These are phyloP conservation scores for Campopleginae sp. DNA, from an alignment of 2,888 invertebrate species.

Conservation along the genomic window DNA sequence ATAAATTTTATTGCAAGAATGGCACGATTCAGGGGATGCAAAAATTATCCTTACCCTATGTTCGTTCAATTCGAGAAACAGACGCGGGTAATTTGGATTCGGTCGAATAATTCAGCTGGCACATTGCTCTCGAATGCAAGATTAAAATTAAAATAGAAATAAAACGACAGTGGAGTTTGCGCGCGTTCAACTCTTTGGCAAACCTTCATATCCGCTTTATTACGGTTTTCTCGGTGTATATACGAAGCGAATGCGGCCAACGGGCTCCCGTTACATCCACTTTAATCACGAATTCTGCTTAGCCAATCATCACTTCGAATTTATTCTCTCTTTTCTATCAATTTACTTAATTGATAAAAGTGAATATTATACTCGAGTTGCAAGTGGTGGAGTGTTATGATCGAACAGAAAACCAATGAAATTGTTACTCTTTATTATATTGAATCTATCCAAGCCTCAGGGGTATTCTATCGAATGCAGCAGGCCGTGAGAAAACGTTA, in stretches of 20 bases:
- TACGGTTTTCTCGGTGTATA: constrained; percentile 8
- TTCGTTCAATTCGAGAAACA: constrained; percentile 33
- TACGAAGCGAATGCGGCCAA: not conserved
- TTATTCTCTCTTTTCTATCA: not conserved
- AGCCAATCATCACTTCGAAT: not conserved
- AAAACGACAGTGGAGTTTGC: constrained; percentile 13
- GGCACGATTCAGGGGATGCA: constrained; percentile 16
- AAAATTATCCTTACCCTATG: constrained; percentile 11
- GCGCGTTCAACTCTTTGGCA: constrained; percentile 16
- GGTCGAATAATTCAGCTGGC: constrained; percentile 45
- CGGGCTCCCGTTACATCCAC: constrained; percentile 8
- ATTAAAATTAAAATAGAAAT: constrained; percentile 17
- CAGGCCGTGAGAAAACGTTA: not conserved
- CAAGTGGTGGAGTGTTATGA: not conserved
- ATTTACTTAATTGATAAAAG: constrained; percentile 9
- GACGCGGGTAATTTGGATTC: constrained; percentile 22
- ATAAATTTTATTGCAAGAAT: constrained; percentile 20
- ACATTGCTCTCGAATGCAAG: constrained; percentile 2
- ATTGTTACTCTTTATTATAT: constrained; percentile 13
- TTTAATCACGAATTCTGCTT: constrained; percentile 35
- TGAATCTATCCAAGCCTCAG: not conserved
- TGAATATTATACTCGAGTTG: not conserved
- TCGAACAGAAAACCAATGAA: not conserved
- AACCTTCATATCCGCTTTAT: constrained; percentile 24
- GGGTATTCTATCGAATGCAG: not conserved